Conservation (phyloP, 1,140 invertebrate genomes). For the Heliconius melpomene region DNA sequence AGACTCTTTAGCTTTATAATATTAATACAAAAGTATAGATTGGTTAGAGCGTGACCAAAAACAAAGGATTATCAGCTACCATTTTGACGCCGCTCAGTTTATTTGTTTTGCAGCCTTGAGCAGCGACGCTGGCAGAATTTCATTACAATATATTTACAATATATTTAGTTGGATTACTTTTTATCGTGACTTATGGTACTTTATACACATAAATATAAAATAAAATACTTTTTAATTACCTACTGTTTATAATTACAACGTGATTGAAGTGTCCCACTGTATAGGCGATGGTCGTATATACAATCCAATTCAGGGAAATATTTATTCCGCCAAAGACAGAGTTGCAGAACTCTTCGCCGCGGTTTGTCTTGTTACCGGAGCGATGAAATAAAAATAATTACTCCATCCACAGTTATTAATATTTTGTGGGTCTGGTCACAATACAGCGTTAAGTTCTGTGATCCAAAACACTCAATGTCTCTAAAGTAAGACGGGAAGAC, state of each 20-base stretch:
- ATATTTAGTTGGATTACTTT: conserved; percentile 18
- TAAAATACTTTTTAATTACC: too few species aligned
- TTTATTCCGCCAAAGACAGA: too few species aligned
- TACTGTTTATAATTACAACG: too few species aligned
- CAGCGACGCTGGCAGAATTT: conserved; percentile 23
- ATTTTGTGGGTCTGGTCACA: too few species aligned
- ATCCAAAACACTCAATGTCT: too few species aligned
- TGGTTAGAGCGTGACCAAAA: conserved; percentile 10
- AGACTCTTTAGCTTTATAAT: not conserved
- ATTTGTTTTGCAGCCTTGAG: conserved; percentile 35
- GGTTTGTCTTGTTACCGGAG: too few species aligned
- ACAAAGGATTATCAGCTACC: conserved; percentile 25
- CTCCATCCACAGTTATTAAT: too few species aligned
- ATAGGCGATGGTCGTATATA: not conserved
- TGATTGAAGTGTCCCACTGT: too few species aligned
- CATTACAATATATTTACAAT: conserved; percentile 34
- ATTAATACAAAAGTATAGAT: not conserved
- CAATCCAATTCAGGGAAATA: not conserved
- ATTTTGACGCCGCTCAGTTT: conserved; percentile 21
- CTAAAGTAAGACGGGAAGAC: too few species aligned
- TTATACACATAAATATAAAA: not conserved
- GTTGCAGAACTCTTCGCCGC: too few species aligned
- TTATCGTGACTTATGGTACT: not conserved
- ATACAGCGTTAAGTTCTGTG: too few species aligned
- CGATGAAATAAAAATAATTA: too few species aligned